phyloP scores from a whole-genome alignment of 1,140 invertebrate species.

The Drosophila sp. region DNA sequence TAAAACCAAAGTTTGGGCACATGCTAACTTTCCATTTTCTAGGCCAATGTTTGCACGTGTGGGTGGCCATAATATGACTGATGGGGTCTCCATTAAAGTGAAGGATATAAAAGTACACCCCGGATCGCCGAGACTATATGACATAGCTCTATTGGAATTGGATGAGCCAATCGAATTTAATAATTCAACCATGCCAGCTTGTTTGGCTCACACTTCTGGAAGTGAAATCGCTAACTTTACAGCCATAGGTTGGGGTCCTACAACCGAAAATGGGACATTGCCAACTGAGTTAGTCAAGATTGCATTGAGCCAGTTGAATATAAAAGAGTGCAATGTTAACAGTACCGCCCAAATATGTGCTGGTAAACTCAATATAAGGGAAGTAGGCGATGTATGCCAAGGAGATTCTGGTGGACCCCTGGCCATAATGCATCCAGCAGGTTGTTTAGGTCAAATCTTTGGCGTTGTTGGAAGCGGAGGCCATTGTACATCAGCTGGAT shows the following conservation, averaged over 20 bases:
- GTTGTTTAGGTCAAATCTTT: not conserved
- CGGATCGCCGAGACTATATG: not conserved
- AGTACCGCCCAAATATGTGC: not conserved
- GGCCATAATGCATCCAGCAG: not conserved
- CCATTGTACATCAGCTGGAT: no score
- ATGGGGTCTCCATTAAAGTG: not conserved
- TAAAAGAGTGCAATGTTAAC: not conserved
- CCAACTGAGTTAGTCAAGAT: not conserved
- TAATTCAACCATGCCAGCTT: not conserved
- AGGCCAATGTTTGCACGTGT: not conserved
- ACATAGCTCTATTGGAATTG: not conserved
- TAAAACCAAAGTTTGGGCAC: not conserved
- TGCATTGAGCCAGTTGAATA: not conserved
- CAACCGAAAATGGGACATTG: not conserved
- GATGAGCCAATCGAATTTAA: not conserved
- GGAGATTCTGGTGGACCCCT: slow-evolving; percentile 10
- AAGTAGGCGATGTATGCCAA: not conserved
- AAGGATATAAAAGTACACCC: not conserved
- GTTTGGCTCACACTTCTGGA: not conserved
- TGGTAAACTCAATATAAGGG: not conserved
- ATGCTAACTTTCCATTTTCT: not conserved
- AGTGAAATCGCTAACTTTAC: not conserved
- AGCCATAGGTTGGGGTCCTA: not conserved
- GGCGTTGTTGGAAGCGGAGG: not conserved
- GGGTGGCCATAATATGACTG: not conserved